Base-by-base conservation (phyloP, 2,797 vertebrate species). In the Harpagifer antarcticus region DNA sequence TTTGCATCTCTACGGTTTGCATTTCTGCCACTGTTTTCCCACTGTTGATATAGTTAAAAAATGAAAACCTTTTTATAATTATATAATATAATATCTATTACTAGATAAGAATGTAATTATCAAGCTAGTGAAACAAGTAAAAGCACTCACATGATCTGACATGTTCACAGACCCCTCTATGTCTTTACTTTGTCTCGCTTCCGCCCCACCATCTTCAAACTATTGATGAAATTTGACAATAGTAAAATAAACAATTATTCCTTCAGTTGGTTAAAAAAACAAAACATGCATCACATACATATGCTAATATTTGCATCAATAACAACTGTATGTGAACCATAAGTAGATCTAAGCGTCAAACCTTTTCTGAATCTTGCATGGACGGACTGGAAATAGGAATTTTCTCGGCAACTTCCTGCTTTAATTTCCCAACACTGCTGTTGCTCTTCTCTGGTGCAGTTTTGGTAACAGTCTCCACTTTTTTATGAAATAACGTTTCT, bases 361-460 rank as follows among this genome's bases (percentile, higher is more conserved):
- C 96, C 95, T 97, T 97, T 79, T 95, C 94, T 14, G 93, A 91
- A 9, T 96, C 95, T 85, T 78, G 88, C 0, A 83, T 88, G 11
- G 92, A 94, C 3, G 89, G 94, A 83, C 95, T 95, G 7, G 95
- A 96, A 83, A 94, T 93, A 31, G 80, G 94, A 70, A 90, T 91
- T 71, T 93, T 95, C 3, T 94, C 93, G 2, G 87, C 91, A 2
- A 88, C 92, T 20, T 95, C 95, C 0, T 94, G 92, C 67, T 95
- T 95, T 56, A 94, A 93, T 52, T 94, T 95, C 54, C 88, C 92
- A 67, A 90, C 69, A n/a, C 83, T 87, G 82, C 82, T 85, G 47
- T 80, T 75, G 48, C 53, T 84, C 60, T 85, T 92, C 60, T 85
- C 90, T 6, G 80, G 56, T 16, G 68, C 13, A 0, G 63, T 74